Conservation (phyloP, 2,113 vertebrate species). For the Danionella cerebrum region DNA sequence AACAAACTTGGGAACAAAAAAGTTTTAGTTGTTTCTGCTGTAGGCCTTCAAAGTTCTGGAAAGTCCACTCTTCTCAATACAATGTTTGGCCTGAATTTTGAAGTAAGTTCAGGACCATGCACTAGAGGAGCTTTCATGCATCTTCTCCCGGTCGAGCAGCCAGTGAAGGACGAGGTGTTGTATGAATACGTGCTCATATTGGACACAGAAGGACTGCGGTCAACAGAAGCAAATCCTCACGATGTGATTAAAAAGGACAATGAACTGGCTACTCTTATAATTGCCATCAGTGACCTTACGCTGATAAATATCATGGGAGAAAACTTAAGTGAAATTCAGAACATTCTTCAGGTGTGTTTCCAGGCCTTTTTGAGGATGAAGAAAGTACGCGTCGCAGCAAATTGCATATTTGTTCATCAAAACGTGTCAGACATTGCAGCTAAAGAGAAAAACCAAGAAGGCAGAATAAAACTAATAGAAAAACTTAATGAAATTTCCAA, state of each 20-base stretch:
- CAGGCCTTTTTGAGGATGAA: conserved; percentile 41
- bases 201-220: conserved; percentile 39
- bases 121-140: conserved; percentile 53
- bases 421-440: background rate
- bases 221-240: conserved; percentile 28
- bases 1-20: conserved; percentile 43
- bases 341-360: conserved; percentile 40
- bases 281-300: conserved; percentile 62
- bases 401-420: conserved; percentile 31
- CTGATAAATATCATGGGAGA: conserved; percentile 40
- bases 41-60: conserved; percentile 60
- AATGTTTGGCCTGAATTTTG: conserved; percentile 66
- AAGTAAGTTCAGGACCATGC: conserved; percentile 48
- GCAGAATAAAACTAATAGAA: conserved; percentile 24
- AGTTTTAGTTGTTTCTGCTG: conserved; percentile 54
- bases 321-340: conserved; percentile 37
- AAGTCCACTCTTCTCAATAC: conserved; percentile 68
- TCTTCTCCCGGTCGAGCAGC: conserved; percentile 14
- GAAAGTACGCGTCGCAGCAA: conserved; percentile 19
- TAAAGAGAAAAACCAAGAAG: conserved; percentile 25
- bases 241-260: conserved; percentile 45
- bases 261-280: conserved; percentile 56
- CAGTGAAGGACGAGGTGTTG: conserved; percentile 37
- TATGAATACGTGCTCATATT: conserved; percentile 46
- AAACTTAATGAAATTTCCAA: conserved; percentile 33